These are phyloP conservation scores for Ambastaia sidthimunki DNA, from an alignment of 2,797 vertebrate species.

Conservation along the genomic window DNA sequence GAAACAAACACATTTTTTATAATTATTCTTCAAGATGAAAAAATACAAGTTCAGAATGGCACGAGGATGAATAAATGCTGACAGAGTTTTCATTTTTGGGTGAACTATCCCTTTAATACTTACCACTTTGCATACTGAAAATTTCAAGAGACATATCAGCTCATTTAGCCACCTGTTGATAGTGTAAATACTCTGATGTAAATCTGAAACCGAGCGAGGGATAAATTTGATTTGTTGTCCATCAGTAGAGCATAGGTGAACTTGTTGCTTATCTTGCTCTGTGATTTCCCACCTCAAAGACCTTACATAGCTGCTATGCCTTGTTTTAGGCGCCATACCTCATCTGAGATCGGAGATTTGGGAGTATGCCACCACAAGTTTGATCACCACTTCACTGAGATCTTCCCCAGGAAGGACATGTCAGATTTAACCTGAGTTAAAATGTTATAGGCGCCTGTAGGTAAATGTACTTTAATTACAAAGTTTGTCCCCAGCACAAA, in stretches of 20 bases:
- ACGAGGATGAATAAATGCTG: not conserved
- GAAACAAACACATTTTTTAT: not conserved
- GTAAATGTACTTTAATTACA: conserved; percentile 40
- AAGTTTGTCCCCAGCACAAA: conserved; percentile 20
- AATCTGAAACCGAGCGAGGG: conserved; percentile 42
- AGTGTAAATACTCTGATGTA: conserved; percentile 60
- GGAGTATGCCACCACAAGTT: conserved; percentile 7
- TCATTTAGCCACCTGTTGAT: conserved; percentile 51
- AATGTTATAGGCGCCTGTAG: conserved; percentile 32
- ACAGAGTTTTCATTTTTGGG: not conserved
- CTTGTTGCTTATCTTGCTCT: conserved; percentile 57
- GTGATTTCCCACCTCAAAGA: conserved; percentile 57
- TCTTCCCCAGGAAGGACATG: conserved; percentile 2
- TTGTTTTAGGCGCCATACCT: conserved; percentile 76
- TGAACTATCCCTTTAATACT: not conserved
- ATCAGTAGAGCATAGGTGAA: conserved; percentile 53
- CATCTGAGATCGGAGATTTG: conserved; percentile 63
- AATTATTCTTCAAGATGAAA: not conserved
- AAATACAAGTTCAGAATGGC: not conserved
- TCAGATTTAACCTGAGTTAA: conserved; percentile 22
- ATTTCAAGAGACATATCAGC: conserved; percentile 50
- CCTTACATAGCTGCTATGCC: conserved; percentile 77
- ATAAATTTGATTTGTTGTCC: conserved; percentile 48
- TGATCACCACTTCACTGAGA: conserved; percentile 13
- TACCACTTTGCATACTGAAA: conserved; percentile 2